These are phyloP conservation scores for Eulithis prunata DNA, from an alignment of 2,888 invertebrate species.

Conservation along the genomic window DNA sequence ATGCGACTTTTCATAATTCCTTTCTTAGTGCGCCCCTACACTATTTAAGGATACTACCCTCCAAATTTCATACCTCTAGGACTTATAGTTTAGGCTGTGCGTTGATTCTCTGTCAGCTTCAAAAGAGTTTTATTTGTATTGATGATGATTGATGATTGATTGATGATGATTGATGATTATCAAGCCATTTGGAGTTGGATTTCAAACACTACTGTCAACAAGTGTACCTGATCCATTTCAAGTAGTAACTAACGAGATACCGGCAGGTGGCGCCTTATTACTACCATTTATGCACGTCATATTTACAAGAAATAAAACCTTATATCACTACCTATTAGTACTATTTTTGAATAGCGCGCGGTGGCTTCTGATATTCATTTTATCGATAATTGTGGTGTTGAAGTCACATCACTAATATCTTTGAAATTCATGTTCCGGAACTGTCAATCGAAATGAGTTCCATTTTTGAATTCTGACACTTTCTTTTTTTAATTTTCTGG, in stretches of 20 bases:
- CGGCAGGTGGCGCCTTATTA: conserved; percentile 59
- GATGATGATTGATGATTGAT: no score
- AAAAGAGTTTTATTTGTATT: no score
- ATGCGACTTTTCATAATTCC: no score
- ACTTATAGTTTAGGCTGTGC: no score
- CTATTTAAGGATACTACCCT: no score
- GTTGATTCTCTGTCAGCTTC: no score
- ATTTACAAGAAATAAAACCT: conserved; percentile 30
- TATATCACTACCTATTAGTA: conserved; percentile 10
- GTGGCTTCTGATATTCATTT: conserved; percentile 29
- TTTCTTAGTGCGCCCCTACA: no score
- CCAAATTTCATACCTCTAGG: no score
- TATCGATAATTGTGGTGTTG: conserved; percentile 28
- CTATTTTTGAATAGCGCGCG: conserved; percentile 9
- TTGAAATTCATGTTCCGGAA: conserved; percentile 26
- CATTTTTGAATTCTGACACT: conserved; percentile 4
- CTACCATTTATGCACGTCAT: conserved; percentile 37
- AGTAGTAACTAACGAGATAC: conserved; percentile 55
- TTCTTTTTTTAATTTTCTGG: no score
- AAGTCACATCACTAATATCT: conserved; percentile 33
- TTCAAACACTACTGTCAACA: conserved; percentile 24
- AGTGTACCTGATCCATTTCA: conserved; percentile 48
- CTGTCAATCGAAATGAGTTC: conserved; percentile 4
- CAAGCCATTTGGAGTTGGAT: no score
- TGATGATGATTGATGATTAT: no score